Evolutionary conservation across 2,888 invertebrate genomes (phyloP).

Genomic region (Polietes domitor): DNA sequence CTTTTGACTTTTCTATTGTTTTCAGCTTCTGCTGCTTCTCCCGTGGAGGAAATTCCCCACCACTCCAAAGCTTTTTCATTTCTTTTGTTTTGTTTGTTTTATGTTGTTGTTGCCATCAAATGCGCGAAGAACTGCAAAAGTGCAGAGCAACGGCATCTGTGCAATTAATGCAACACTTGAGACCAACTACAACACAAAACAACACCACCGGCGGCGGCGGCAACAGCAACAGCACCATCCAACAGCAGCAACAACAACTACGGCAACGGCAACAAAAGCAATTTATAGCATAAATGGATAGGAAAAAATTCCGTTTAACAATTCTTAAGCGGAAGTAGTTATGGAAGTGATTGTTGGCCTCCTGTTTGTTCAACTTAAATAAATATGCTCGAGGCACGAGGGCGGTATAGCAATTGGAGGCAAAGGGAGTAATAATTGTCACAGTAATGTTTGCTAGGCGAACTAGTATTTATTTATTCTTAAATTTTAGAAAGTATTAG

Average conservation of each 20-base stretch:
- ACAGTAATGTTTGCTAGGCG: too few species aligned
- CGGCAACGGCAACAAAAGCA: constrained; percentile 17
- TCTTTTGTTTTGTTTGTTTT: background rate
- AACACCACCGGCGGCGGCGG: background rate
- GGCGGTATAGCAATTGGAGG: background rate
- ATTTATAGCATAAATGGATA: constrained; percentile 33
- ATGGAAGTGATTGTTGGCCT: constrained; percentile 62
- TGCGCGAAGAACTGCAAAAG: background rate
- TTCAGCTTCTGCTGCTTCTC: too few species aligned
- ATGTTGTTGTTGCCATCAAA: constrained; percentile 20
- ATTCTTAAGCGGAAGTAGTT: constrained; percentile 59
- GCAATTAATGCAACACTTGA: constrained; percentile 34
- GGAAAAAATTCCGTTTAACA: constrained; percentile 45
- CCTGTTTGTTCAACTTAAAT: constrained; percentile 55
- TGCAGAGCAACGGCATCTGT: constrained; percentile 24
- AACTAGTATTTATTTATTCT: too few species aligned
- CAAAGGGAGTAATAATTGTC: too few species aligned
- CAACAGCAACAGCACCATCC: background rate
- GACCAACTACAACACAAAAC: constrained; percentile 1
- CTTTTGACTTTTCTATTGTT: constrained; percentile 2
- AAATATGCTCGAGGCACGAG: constrained; percentile 47
- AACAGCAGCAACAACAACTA: background rate
- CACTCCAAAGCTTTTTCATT: background rate
- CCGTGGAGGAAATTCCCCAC: background rate
- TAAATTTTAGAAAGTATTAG: too few species aligned